Evolutionary conservation across 2,797 vertebrate genomes (phyloP), one percentile per base, ranked within the genome.

Genomic region (Siniperca obscura): DNA sequence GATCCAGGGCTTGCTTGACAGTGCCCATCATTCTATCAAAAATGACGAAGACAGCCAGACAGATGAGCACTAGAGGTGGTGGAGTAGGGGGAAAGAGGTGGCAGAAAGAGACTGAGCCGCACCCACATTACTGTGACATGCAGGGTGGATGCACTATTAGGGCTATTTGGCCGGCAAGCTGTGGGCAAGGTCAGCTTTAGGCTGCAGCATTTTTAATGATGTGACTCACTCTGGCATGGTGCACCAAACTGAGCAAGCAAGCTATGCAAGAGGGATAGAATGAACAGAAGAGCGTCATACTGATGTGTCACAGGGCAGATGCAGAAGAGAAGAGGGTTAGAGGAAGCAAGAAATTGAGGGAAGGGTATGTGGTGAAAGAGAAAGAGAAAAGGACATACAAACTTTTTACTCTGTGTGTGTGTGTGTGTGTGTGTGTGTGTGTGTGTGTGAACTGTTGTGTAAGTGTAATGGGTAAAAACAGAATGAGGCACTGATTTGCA

Each of bases 201-300:
- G 84, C 88, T 85, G 86, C 85, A 87, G 86, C 86, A 83, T 91
- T 90, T 91, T 80, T 88, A 92, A 90, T 83, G 82, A 88, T 82
- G 83, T 94, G 91, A 94, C 87, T 94, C 93, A 93, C 74, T 81
- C 56, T 87, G 86, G 80, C 86, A 76, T 74, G 82, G 81, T 90
- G 89, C 91, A 70, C 87, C 69, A 82, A 83, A 84, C 73, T 76
- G 70, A 78, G 83, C 78, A 62, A 74, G 67, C 57, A 64, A 71
- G 84, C 80, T 79, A 55, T 12, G 62, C 52, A 66, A 78, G 76
- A 80, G 83, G 80, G 70, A 76, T 70, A 72, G 59, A 88, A 57
- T 44, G 38, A 74, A 80, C 48, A 61, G 71, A 70, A 25, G 40
- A 40, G 62, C 61, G 55, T 76, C 89, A 90, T 48, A 38, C 59